Evolutionary conservation across 53 echinoderm and acorn worm species (phyloP), one percentile per base, ranked within the genome.

Genomic region (Crossaster papposus): DNA sequence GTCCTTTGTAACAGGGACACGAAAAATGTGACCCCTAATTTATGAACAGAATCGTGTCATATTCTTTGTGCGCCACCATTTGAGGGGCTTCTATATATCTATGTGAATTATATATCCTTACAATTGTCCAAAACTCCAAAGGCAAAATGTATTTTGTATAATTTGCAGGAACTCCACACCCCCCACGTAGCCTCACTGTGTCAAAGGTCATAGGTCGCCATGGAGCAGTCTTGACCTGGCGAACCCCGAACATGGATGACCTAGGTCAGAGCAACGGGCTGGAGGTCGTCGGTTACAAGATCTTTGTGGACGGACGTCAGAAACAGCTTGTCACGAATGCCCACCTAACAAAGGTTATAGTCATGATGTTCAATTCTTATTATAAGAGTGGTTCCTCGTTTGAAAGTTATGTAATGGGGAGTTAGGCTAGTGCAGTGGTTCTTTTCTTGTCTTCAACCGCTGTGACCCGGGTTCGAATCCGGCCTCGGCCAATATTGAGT

Each of bases 261-360:
- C 89, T 94, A 78, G 81, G 90, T 50, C 85, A 86, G 26, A 99
- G 92, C 86, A 94, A 95, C 34, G 96, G 96, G 20, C 76, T 91
- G 35, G 94, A 99, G 83, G 91, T 99, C 0, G 92, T 91, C 29
- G 99, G 99, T 18, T 99, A 99, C 91, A 93, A 93, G 81, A 92
- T 99, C 70, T 96, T 81, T 86, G 93, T 99, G 72, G 91, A 99
- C 71, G 93, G 93, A 36, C 91, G 91, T 54, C 96, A 94, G 79
- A 96, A 96, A 50, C 99, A 99, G 90, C 74, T 95, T 37, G 99
- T 96, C 65, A 89, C 93, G 29, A 95, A 94, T 90, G 96, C 99
- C 26, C 93, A 95, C 51, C 83, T 99, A 52, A 92, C 94, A 65
- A 99, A 99, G 92, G 99, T 99, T 93, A 89, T 14, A 53, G 15